A percentile compares a stretch with the other conserved stretches of the same genome.
Evolutionary conservation across 2,888 invertebrate species (phyloP).

Genomic region (Onthophagus sagittarius): DNA sequence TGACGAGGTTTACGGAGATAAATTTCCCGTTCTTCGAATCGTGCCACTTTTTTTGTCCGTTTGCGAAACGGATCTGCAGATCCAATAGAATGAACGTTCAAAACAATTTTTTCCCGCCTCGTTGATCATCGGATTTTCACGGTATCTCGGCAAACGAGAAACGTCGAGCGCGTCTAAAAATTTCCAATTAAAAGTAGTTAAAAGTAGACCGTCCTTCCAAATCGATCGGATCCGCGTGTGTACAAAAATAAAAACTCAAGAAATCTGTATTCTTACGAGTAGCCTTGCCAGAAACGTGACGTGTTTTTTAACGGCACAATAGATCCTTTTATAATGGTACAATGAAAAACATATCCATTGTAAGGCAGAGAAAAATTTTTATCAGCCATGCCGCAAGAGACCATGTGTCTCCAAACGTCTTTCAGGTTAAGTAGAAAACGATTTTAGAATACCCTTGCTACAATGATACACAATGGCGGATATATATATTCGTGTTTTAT

Average conservation of each 20-base stretch:
- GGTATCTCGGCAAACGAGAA: neutral
- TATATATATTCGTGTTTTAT: no score
- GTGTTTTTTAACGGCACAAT: constrained; percentile 2
- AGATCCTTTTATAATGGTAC: constrained; percentile 5
- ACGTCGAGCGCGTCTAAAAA: neutral
- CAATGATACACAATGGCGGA: no score
- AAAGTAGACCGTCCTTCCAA: neutral
- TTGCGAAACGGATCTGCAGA: neutral
- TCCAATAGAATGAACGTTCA: neutral
- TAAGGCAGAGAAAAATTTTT: constrained; percentile 3
- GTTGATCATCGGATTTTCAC: neutral
- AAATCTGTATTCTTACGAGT: neutral
- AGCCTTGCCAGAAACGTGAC: neutral
- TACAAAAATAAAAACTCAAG: neutral
- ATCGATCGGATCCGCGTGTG: neutral
- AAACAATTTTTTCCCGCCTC: neutral
- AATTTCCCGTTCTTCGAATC: neutral
- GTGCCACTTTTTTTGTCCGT: neutral
- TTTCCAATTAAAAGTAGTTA: neutral
- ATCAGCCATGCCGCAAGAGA: neutral
- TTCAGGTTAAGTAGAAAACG: neutral
- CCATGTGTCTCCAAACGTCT: neutral
- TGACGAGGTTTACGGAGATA: neutral
- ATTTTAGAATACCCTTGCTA: neutral
- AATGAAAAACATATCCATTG: constrained; percentile 10